phyloP scores from a whole-genome alignment of 92 coral and sea anemone species.

The Palythoa grandiflora region DNA sequence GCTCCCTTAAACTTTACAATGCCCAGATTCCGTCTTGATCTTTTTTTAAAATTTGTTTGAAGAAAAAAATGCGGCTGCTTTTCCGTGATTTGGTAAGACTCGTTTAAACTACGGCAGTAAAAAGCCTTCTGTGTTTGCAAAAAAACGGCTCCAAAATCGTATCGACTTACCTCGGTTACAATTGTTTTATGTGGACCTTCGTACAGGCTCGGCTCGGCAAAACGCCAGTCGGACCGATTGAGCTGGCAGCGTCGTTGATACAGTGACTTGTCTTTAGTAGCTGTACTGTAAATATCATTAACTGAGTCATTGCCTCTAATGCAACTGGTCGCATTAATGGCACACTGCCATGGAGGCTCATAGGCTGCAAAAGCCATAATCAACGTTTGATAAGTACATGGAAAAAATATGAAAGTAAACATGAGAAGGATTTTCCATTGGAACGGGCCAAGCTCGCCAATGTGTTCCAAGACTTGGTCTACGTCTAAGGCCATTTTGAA shows the following conservation, averaged over 20 bases:
- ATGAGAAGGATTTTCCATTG: slow-evolving; percentile 82
- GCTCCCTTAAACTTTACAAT: too few species aligned
- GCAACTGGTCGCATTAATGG: slow-evolving; percentile 73
- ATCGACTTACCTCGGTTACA: slow-evolving; percentile 75
- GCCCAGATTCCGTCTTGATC: too few species aligned
- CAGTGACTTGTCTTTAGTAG: slow-evolving; percentile 61
- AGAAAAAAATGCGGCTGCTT: too few species aligned
- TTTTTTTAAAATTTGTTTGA: too few species aligned
- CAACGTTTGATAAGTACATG: slow-evolving; percentile 86
- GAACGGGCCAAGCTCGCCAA: slow-evolving; percentile 91
- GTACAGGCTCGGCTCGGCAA: slow-evolving; percentile 70
- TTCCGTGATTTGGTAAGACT: too few species aligned
- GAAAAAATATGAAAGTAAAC: slow-evolving; percentile 80
- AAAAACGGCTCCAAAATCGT: too few species aligned
- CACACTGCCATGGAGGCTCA: slow-evolving; percentile 96
- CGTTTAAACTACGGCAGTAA: too few species aligned
- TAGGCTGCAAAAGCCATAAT: slow-evolving; percentile 92
- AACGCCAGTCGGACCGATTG: slow-evolving; percentile 80
- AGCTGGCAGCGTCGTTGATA: slow-evolving; percentile 75
- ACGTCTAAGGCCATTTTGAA: slow-evolving; percentile 60
- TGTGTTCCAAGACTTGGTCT: slow-evolving; percentile 73
- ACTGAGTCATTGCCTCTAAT: slow-evolving; percentile 47
- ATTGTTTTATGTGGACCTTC: slow-evolving; percentile 86
- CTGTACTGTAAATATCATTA: slow-evolving; percentile 71
- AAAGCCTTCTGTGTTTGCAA: too few species aligned